Conservation (phyloP, 1,140 invertebrate genomes). For the Hormaphis cornu region DNA sequence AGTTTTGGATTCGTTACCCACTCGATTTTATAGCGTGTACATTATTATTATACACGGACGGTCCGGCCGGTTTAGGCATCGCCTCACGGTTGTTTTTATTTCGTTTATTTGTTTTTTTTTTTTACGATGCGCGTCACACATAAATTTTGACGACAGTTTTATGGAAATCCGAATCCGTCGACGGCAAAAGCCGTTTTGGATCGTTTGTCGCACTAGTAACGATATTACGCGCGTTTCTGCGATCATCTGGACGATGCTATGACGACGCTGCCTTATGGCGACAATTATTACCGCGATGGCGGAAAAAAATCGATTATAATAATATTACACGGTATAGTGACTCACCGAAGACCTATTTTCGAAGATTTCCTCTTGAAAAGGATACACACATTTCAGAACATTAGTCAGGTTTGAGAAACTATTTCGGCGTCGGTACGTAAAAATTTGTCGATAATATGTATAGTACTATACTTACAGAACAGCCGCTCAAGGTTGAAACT, state of each 20-base stretch:
- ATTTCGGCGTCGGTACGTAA: no score
- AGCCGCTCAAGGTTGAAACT: no score
- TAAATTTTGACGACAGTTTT: slow-evolving; percentile 25
- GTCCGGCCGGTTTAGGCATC: not conserved
- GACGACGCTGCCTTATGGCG: not conserved
- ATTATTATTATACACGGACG: not conserved
- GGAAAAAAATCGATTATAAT: not conserved
- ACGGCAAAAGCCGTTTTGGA: not conserved
- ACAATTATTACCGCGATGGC: not conserved
- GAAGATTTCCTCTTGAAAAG: not conserved
- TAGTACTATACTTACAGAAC: no score
- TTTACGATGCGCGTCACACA: not conserved
- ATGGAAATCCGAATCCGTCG: not conserved
- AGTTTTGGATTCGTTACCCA: not conserved
- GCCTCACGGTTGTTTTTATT: no score
- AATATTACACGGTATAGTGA: not conserved
- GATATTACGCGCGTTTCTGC: not conserved
- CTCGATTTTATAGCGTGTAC: not conserved
- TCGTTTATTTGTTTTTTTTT: not conserved
- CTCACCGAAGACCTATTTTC: not conserved
- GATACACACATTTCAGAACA: not conserved
- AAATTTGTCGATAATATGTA: no score
- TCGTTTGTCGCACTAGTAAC: not conserved
- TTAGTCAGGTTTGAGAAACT: not conserved
- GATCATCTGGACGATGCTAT: not conserved